These are phyloP conservation scores for Opisthograptis luteolata DNA, from an alignment of 2,888 invertebrate species.

Conservation along the genomic window DNA sequence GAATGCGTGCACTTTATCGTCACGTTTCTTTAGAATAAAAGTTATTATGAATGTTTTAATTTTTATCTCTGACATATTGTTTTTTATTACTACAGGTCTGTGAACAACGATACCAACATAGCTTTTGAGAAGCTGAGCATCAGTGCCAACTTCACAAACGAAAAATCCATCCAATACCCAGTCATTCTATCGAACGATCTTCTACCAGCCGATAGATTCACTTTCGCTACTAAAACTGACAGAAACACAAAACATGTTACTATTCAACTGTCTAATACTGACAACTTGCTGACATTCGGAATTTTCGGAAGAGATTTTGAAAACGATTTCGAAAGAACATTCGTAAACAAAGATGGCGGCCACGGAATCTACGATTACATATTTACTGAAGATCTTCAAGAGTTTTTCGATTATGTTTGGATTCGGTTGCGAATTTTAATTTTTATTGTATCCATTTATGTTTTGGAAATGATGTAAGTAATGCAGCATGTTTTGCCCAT, in stretches of 20 bases:
- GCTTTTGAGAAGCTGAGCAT: slow-evolving; percentile 59
- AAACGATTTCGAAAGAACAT: slow-evolving; percentile 47
- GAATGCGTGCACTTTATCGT: too few relatives aligned
- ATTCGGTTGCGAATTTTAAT: slow-evolving; percentile 66
- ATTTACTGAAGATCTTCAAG: slow-evolving; percentile 60
- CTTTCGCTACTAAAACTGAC: slow-evolving; percentile 38
- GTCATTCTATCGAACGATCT: slow-evolving; percentile 48
- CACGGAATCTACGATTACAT: slow-evolving; percentile 51
- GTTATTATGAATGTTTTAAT: too few relatives aligned
- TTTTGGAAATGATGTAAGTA: slow-evolving; percentile 75
- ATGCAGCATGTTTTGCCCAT: too few relatives aligned
- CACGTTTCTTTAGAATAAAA: too few relatives aligned
- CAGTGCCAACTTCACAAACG: slow-evolving; percentile 54
- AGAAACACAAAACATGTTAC: slow-evolving; percentile 44
- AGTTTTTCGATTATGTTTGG: slow-evolving; percentile 75
- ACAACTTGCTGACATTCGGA: slow-evolving; percentile 56
- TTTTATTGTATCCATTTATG: slow-evolving; percentile 71
- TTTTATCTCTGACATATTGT: too few relatives aligned
- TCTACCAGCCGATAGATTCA: slow-evolving; percentile 42
- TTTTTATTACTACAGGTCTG: too few relatives aligned
- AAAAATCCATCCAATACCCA: slow-evolving; percentile 55
- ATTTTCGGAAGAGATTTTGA: slow-evolving; percentile 60
- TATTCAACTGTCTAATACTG: slow-evolving; percentile 43
- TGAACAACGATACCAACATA: slow-evolving; percentile 50
- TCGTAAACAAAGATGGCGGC: slow-evolving; percentile 32